Percentiles rank a stretch among this genome's conserved stretches.
These are phyloP conservation scores for Lates japonicus DNA, from an alignment of 2,797 vertebrate species.

Conservation along the genomic window DNA sequence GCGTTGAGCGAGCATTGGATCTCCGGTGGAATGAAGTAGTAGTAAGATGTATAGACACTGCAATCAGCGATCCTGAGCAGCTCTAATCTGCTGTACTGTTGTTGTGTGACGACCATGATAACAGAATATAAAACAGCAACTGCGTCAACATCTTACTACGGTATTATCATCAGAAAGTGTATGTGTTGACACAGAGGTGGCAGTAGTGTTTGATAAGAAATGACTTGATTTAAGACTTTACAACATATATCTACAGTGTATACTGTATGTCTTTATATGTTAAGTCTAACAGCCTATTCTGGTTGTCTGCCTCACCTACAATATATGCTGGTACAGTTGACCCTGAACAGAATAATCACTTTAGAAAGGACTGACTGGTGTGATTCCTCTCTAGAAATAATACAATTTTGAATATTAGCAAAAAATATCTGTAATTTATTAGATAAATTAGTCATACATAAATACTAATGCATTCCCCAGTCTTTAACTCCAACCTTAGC, in stretches of 20 bases:
- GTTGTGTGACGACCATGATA: neutral
- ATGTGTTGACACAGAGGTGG: neutral
- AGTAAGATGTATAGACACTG: neutral
- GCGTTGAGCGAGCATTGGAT: neutral
- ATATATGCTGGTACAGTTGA: too few relatives aligned
- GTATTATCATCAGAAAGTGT: neutral
- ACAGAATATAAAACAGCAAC: neutral
- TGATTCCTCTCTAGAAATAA: too few relatives aligned
- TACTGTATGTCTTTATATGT: neutral
- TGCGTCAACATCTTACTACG: too few relatives aligned
- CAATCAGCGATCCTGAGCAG: neutral
- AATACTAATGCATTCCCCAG: neutral
- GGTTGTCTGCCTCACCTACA: neutral
- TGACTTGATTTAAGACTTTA: neutral
- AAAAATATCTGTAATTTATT: too few relatives aligned
- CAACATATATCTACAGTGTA: neutral
- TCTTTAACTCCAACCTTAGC: too few relatives aligned
- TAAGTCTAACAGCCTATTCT: neutral
- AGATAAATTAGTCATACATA: too few relatives aligned
- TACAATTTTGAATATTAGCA: too few relatives aligned
- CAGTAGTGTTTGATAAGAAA: neutral
- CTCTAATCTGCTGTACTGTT: neutral
- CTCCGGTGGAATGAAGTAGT: neutral
- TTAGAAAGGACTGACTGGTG: too few relatives aligned
- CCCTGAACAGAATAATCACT: too few relatives aligned